Evolutionary conservation across 2,113 vertebrate genomes (phyloP).

Genomic region (Phalacrocorax pelagicus): DNA sequence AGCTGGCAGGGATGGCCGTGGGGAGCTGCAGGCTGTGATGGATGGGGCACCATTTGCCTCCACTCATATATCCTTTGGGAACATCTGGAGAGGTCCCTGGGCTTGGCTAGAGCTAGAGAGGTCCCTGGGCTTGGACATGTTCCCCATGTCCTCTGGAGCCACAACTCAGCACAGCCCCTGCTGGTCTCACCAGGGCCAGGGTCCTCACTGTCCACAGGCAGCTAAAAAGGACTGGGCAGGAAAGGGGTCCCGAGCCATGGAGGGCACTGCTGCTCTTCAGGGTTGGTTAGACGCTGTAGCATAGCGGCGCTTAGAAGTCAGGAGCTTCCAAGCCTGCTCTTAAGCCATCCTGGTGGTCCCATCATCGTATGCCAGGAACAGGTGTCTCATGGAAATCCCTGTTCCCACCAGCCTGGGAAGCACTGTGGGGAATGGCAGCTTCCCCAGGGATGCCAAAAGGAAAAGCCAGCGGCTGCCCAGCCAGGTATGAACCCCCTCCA

Average conservation of each 20-base stretch:
- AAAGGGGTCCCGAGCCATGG: not conserved
- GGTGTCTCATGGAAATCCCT: not conserved
- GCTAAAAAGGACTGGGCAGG: not conserved
- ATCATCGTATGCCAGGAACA: not conserved
- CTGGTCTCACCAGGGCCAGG: accelerated
- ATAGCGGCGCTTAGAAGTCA: not conserved
- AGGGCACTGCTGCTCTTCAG: not conserved
- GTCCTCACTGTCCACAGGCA: not conserved
- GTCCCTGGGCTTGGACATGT: not conserved
- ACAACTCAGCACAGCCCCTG: not conserved
- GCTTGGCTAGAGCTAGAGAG: not conserved
- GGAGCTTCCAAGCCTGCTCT: not conserved
- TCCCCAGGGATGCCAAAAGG: not conserved
- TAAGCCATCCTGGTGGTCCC: not conserved
- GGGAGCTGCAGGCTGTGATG: constrained; percentile 69
- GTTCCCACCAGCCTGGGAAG: not conserved
- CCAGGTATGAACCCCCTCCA: not conserved
- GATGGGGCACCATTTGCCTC: constrained; percentile 76
- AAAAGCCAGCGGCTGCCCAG: not conserved
- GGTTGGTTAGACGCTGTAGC: not conserved
- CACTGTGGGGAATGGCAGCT: not conserved
- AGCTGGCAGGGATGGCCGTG: constrained; percentile 76
- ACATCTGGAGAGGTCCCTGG: not conserved
- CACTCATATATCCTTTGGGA: constrained; percentile 90
- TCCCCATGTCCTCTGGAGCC: not conserved